Evolutionary conservation across 2,797 vertebrate genomes (phyloP), one percentile per base, ranked within the genome.

Genomic region (Hippoglossus hippoglossus): DNA sequence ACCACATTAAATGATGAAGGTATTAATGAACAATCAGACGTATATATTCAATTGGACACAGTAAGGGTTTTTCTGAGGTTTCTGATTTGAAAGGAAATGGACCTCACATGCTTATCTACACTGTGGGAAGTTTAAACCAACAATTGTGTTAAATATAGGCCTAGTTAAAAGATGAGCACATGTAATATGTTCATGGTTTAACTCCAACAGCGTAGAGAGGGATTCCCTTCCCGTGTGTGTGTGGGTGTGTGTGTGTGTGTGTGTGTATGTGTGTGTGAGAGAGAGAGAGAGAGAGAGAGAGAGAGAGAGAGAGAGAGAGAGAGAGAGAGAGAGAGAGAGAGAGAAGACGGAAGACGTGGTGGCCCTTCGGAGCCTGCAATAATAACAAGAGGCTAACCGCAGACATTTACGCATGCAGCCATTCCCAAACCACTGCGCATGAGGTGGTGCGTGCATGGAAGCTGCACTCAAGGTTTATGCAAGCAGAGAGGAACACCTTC

Each of bases 361-460:
- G 53, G 82, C 54, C 52, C 77, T 63, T 73, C 50, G 51, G 67
- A 81, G 65, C 70, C 68, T 77, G 77, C 73, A 82, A 73, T 69
- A 85, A 80, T 82, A 82, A 78, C 75, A 89, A 66, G 80, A 84
- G 77, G 80, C 72, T 75, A 88, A 87, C 87, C 77, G 56, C 85
- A 91, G 76, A 78, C 83, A 80, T 88, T 84, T 82, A 85, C 64
- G 58, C 81, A 80, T 78, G 63, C 81, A 80, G 65, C 57, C 62
- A 79, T 71, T 77, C 36, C 36, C 71, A 60, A 82, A 84, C 77
- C 72, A 24, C 85, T 82, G 76, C 73, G 1, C 77, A 71, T 22
- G 70, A 82, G 72, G 65, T 71, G 81, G 63, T 73, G 63, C 53
- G 11, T 46, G 44, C 44, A 46, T 46, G 44, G 36, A 13, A 73